These are phyloP conservation scores for Eristalis arbustorum DNA, from an alignment of 2,888 invertebrate species.

Conservation along the genomic window DNA sequence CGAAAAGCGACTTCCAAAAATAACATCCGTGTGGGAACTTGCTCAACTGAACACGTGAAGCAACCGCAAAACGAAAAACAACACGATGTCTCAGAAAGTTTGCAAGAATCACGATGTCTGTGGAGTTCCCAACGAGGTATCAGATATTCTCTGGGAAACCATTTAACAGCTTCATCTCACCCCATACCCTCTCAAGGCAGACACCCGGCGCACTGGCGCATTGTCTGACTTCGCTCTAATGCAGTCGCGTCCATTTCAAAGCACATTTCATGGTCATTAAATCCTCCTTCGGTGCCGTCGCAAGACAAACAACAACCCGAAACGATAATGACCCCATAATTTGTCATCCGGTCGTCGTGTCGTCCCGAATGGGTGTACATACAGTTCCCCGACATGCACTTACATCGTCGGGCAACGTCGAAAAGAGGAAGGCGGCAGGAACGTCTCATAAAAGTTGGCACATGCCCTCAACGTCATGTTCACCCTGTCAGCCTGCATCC, in stretches of 20 bases:
- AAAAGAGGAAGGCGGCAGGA: background rate
- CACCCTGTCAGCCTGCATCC: background rate
- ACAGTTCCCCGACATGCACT: conserved; percentile 23
- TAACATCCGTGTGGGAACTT: background rate
- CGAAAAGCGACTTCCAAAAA: background rate
- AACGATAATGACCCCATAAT: conserved; percentile 60
- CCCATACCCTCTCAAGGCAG: background rate
- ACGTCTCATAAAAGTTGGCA: conserved; percentile 48
- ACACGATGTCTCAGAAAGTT: background rate
- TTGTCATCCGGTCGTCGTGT: conserved; percentile 34
- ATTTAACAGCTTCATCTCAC: background rate
- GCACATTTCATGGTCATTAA: conserved; percentile 51
- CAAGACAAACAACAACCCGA: conserved; percentile 23
- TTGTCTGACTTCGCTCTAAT: background rate
- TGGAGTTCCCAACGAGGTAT: background rate
- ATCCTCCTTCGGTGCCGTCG: conserved; percentile 19
- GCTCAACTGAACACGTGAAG: background rate
- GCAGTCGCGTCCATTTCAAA: conserved; percentile 22
- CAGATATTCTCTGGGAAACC: background rate
- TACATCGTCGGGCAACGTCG: background rate
- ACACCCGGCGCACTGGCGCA: background rate
- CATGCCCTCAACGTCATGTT: background rate
- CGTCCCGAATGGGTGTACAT: conserved; percentile 11
- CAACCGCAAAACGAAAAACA: background rate
- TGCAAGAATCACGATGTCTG: background rate